These are phyloP conservation scores for Lateolabrax maculatus DNA, from an alignment of 2,797 vertebrate genomes.

Conservation along the genomic window DNA sequence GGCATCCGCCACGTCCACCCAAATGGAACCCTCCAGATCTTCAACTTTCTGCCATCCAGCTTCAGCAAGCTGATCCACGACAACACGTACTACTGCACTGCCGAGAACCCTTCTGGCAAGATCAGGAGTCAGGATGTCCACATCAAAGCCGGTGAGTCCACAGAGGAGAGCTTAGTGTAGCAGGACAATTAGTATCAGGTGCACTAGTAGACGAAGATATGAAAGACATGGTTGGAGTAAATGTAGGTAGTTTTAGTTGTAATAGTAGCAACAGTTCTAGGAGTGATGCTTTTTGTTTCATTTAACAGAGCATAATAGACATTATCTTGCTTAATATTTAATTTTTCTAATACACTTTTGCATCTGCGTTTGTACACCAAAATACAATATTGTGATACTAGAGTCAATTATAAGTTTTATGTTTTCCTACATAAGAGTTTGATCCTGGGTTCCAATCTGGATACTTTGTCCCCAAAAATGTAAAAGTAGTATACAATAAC, in stretches of 20 bases:
- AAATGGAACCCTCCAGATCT: slow-evolving; percentile 99
- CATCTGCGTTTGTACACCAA: background rate
- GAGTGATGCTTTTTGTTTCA: slow-evolving; percentile 15
- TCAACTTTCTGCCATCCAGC: slow-evolving; percentile 99
- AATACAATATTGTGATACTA: background rate
- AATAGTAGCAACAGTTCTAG: background rate
- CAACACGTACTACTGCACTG: slow-evolving; percentile 99
- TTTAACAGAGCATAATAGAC: too few relatives aligned
- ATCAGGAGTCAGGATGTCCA: slow-evolving; percentile 99
- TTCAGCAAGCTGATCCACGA: slow-evolving; percentile 99
- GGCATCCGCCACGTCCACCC: slow-evolving; percentile 99
- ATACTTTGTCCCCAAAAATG: background rate
- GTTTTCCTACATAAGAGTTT: background rate
- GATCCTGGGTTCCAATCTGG: background rate
- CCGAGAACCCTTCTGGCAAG: slow-evolving; percentile 99
- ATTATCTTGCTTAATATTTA: background rate
- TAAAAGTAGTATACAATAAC: background rate
- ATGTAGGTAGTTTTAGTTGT: background rate
- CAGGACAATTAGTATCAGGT: too few relatives aligned
- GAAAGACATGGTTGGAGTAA: too few relatives aligned
- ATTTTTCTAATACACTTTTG: background rate
- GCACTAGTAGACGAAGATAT: too few relatives aligned
- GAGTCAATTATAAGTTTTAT: background rate
- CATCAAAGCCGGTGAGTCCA: slow-evolving; percentile 97
- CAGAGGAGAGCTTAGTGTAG: background rate